Base-by-base conservation (phyloP, 2,113 vertebrate species). In the Callocephalon fimbriatum region DNA sequence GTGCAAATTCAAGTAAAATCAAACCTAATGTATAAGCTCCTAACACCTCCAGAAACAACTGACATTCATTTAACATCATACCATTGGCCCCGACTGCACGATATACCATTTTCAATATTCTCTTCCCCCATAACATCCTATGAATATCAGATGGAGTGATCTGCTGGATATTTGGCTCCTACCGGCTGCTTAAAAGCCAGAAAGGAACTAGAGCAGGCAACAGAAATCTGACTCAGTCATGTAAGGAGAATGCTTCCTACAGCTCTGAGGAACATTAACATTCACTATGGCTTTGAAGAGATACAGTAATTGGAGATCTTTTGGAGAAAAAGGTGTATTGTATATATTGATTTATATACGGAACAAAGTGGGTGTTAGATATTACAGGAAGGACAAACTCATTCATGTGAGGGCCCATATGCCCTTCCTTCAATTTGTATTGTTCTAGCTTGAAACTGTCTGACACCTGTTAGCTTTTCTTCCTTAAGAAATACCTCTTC, bases 111-210 rank as follows among this genome's bases (percentile, higher is more conserved):
- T 68, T 61, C 75, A 62, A 0, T 3, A 4, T 62, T 88, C 66
- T 35, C 79, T 94, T 31, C 32, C 59, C 32, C 73, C 31, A 14
- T 15, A 74, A 59, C 9, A 5, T 83, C 85, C 75, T 79, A 32
- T 54, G 56, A 44, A 44, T 67, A 92, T 94, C 92, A 95, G 79
- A 71, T 81, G 86, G 67, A 77, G 75, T 84, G 72, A 61, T 75
- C 90, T 88, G 92, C 56, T 87, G 94, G 76, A 31, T 80, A 68
- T 95, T 92, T 97, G 95, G 68, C 95, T 93, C 47, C 82, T 37
- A 56, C 67, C 54, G 80, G 65, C 35, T 22, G 65, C 82, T 77
- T 1, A 0, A 85, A 91, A 96, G 91, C 89, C 94, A 93, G 89
- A 38, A 87, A 85, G 73, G 65, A 96, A 87, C 86, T 94, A 78